Percentiles rank a stretch among this genome's conserved stretches.
phyloP scores from a whole-genome alignment of 2,797 vertebrate species.

The Oophaga sylvatica region DNA sequence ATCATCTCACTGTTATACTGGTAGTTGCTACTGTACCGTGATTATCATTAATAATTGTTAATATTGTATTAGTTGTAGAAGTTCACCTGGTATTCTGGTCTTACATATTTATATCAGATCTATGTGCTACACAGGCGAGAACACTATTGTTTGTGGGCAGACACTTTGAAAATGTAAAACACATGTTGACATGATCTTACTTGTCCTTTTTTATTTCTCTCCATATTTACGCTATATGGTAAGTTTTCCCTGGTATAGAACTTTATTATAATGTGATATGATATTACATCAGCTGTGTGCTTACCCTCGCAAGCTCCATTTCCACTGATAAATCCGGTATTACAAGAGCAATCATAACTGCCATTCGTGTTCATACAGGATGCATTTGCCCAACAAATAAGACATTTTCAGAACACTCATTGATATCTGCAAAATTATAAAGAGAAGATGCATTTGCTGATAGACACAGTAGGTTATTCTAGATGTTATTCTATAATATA shows the following conservation, averaged over 20 bases:
- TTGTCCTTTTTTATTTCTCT: too few relatives aligned
- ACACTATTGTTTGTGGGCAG: too few relatives aligned
- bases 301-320: constrained; percentile 50
- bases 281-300: background rate
- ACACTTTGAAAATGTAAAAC: too few relatives aligned
- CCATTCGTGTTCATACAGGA: constrained; percentile 39
- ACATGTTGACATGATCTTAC: background rate
- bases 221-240: too few relatives aligned
- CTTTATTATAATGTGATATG: background rate
- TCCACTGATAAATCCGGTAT: constrained; percentile 11
- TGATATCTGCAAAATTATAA: constrained; percentile 50
- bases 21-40: too few relatives aligned
- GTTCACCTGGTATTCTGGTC: too few relatives aligned
- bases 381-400: constrained; percentile 14
- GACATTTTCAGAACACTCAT: constrained; percentile 42
- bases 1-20: too few relatives aligned
- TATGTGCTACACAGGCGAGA: too few relatives aligned
- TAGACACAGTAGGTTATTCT: background rate
- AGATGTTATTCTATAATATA: background rate
- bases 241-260: background rate
- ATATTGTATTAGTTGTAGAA: too few relatives aligned
- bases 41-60: too few relatives aligned
- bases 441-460: background rate
- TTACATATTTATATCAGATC: too few relatives aligned
- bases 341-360: constrained; percentile 35